A percentile compares a stretch with the other conserved stretches of the same genome.
Evolutionary conservation across 2,797 vertebrate genomes (phyloP).

Genomic region (Limosa lapponica): DNA sequence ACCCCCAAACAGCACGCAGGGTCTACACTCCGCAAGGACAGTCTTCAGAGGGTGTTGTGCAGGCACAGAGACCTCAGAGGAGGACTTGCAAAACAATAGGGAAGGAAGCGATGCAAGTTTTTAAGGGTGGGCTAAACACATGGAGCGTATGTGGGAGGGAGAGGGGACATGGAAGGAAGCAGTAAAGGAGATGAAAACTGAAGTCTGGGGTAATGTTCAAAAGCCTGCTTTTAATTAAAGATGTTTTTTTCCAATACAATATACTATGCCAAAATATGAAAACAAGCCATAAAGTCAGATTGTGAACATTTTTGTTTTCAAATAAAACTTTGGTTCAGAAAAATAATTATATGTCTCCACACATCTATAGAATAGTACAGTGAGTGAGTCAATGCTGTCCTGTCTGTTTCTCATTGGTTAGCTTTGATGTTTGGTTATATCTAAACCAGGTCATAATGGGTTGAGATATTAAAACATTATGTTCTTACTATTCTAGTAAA

Average conservation of each 20-base stretch:
- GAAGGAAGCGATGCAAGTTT: slow-evolving; percentile 71
- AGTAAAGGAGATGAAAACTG: slow-evolving; percentile 41
- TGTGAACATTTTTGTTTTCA: slow-evolving; percentile 66
- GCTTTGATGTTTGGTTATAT: slow-evolving; percentile 61
- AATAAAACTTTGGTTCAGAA: slow-evolving; percentile 43
- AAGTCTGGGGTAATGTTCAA: slow-evolving; percentile 41
- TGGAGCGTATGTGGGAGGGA: slow-evolving; percentile 20
- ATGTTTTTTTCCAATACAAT: slow-evolving; percentile 35
- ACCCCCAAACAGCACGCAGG: not conserved
- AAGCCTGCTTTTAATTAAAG: slow-evolving; percentile 62
- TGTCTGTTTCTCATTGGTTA: slow-evolving; percentile 66
- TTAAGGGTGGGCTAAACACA: slow-evolving; percentile 40
- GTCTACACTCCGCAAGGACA: fast-evolving
- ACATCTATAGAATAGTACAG: slow-evolving; percentile 9
- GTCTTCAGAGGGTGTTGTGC: not conserved
- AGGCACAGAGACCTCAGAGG: not conserved
- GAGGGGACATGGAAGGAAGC: not conserved
- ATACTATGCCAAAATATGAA: slow-evolving; percentile 44
- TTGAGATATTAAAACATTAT: slow-evolving; percentile 58
- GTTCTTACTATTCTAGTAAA: slow-evolving; percentile 57
- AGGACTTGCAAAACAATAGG: slow-evolving; percentile 61
- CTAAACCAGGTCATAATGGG: slow-evolving; percentile 52
- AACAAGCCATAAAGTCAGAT: slow-evolving; percentile 51
- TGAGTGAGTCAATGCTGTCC: not conserved
- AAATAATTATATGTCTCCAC: slow-evolving; percentile 47